Evolutionary conservation across 2,797 vertebrate genomes (phyloP), one percentile per base, ranked within the genome.

Genomic region (Carduelis carduelis): DNA sequence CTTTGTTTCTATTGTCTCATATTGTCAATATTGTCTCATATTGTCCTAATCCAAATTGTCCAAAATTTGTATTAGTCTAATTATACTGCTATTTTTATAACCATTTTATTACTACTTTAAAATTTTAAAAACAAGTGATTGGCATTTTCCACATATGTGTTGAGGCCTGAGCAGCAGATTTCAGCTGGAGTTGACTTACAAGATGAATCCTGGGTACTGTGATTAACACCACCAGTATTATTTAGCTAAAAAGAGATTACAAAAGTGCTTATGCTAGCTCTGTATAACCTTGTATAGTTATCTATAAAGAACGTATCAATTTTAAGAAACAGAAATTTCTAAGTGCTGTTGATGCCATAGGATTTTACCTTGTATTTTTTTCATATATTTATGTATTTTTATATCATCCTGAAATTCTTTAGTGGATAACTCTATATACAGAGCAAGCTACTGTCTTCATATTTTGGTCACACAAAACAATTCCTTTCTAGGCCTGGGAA

Each of bases 111-210:
- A 53, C 52, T 21, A 32, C 9, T 52, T 30, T 32, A 32, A 32
- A 21, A 21, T 13, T 32, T 53, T 21, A 21, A 53, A 21, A 53
- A 32, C 30, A 53, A 32, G 19, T 14, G 30, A 53, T 6, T 32
- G 8, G 52, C 4, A 1, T 21, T 53, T 53, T 32, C 20, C 52
- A 21, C 19, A 53, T 32, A 17, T 0, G 3, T 56, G n/a, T 14
- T 21, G 34, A 55, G n/a, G 61, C 17, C 50, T 26, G 50, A 35
- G 37, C 59, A 11, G 26, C 26, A 44, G 60, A 13, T 17, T 41
- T 21, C 22, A 37, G n/a, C 5, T 0, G 0, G 41, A 16, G 13
- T 1, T 55, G 27, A 37, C 12, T 14, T 37, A 65, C 4, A 8
- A 32, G 22, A 26, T 17, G 17, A 78, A 32, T 14, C 18, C 11